phyloP scores from a whole-genome alignment of 2,797 vertebrate species.

The Poecilia wingei region DNA sequence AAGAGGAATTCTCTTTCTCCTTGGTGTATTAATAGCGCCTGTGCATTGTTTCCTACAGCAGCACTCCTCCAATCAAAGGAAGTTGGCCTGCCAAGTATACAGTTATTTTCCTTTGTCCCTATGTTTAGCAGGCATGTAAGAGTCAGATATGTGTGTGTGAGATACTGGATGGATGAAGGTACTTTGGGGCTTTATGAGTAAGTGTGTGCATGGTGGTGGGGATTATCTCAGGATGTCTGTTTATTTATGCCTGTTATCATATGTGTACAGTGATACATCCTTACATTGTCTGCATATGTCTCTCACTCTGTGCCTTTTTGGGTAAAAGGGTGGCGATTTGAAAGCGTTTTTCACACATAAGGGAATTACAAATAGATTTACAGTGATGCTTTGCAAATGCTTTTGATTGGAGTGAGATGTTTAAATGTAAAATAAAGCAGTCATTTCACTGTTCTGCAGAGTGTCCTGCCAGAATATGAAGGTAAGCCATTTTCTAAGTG shows the following conservation, averaged over 20 bases:
- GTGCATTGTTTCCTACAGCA: constrained; percentile 81
- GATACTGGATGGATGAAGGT: constrained; percentile 34
- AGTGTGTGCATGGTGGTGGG: constrained; percentile 44
- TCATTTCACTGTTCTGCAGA: constrained; percentile 46
- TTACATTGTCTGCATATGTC: constrained; percentile 56
- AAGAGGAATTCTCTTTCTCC: constrained; percentile 80
- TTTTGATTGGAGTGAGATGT: constrained; percentile 51
- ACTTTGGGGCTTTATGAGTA: constrained; percentile 18
- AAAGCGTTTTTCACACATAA: neutral
- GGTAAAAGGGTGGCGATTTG: neutral
- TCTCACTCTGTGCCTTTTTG: constrained; percentile 8
- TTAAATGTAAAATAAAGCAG: constrained; percentile 44
- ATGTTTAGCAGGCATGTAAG: constrained; percentile 79
- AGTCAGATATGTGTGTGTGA: constrained; percentile 60
- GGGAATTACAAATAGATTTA: constrained; percentile 55
- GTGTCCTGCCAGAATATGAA: constrained; percentile 53
- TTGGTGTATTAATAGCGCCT: constrained; percentile 80
- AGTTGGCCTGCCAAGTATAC: constrained; percentile 79
- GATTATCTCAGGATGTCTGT: constrained; percentile 68
- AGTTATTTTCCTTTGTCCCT: constrained; percentile 85
- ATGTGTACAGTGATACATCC: constrained; percentile 60
- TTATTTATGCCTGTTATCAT: constrained; percentile 65
- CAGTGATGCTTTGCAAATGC: constrained; percentile 59
- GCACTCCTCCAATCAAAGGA: constrained; percentile 82
- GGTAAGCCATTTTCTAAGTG: constrained; percentile 45